Evolutionary conservation across 2,888 invertebrate species (phyloP), one percentile per base, ranked within the genome.

Genomic region (Laspeyria flexula): DNA sequence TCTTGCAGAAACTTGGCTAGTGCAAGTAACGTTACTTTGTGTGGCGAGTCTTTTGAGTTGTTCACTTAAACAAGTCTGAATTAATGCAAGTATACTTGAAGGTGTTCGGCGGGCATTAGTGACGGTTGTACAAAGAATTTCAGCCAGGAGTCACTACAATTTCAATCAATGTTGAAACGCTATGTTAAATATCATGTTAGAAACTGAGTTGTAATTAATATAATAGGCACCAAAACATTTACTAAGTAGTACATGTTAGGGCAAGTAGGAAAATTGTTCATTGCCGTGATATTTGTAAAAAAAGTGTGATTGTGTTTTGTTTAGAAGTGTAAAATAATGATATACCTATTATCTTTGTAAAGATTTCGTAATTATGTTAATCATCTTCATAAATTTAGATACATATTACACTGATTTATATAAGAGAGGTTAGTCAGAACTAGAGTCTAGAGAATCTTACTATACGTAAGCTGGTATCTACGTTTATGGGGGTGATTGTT

Each of bases 241-340:
- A 65, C 57, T 50, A 45, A 45, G 65, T 79, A 81, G 75, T 71
- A 65, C 57, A 73, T 75, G 55, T 79, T 83, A 85, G 83, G 72
- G 68, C 68, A 79, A 77, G 77, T 85, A 85, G 84, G 65, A 72
- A 75, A 80, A 78, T 78, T 77, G 72, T 72, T 76, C 64, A 73
- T 71, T 75, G 73, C 57, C 61, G 65, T 73, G 71, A 73, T 67
- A 63, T 76, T 72, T 75, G 58, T 47, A 54, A 56, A 49, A 60
- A 61, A 61, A 52, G 49, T 53, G 66, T 59, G 59, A 60, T 60
- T 64, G 61, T 73, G 58, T 65, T 66, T 52, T 55, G 39, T 54
- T 55, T 65, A 46, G 61, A 61, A 42, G 44, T 62, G 38, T 58
- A 61, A 48, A 15, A 51, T 47, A 54, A 56, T 41, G 29, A 45